These are phyloP conservation scores for Triplophysa dalaica DNA, from an alignment of 2,113 vertebrate genomes.

Conservation along the genomic window DNA sequence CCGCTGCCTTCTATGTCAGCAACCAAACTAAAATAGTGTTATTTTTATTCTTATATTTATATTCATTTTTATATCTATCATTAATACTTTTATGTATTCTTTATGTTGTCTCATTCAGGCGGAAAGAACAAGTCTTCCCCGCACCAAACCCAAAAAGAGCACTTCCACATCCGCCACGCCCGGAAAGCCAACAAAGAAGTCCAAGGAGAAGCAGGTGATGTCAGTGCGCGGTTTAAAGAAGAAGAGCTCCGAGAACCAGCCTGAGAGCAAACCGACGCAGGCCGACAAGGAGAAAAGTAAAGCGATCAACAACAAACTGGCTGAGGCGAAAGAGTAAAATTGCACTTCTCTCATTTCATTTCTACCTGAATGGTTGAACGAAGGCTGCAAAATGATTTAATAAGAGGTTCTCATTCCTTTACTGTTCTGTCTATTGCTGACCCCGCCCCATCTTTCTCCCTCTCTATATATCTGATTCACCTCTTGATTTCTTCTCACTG, in stretches of 20 bases:
- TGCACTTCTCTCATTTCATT: slow-evolving; percentile 80
- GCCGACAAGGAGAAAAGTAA: slow-evolving; percentile 94
- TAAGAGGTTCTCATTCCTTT: slow-evolving; percentile 81
- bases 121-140: slow-evolving; percentile 84
- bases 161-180: slow-evolving; percentile 77
- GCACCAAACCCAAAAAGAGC: slow-evolving; percentile 92
- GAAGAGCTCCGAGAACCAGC: slow-evolving; percentile 77
- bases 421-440: slow-evolving; percentile 47
- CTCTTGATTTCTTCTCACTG: neutral
- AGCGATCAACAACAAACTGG: slow-evolving; percentile 99
- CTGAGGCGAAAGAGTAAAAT: slow-evolving; percentile 99
- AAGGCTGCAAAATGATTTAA: slow-evolving; percentile 92
- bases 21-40: no score
- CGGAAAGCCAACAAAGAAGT: slow-evolving; percentile 85
- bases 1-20: neutral
- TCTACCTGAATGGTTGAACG: slow-evolving; percentile 64
- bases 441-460: neutral
- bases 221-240: slow-evolving; percentile 85
- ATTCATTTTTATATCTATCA: no score
- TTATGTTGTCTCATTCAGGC: slow-evolving; percentile 74
- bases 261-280: slow-evolving; percentile 74
- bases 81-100: neutral
- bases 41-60: no score
- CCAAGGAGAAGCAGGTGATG: slow-evolving; percentile 91
- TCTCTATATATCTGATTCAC: slow-evolving; percentile 1